Conservation (phyloP, 2,888 invertebrate species). For the Nemotelus pantherinus region DNA sequence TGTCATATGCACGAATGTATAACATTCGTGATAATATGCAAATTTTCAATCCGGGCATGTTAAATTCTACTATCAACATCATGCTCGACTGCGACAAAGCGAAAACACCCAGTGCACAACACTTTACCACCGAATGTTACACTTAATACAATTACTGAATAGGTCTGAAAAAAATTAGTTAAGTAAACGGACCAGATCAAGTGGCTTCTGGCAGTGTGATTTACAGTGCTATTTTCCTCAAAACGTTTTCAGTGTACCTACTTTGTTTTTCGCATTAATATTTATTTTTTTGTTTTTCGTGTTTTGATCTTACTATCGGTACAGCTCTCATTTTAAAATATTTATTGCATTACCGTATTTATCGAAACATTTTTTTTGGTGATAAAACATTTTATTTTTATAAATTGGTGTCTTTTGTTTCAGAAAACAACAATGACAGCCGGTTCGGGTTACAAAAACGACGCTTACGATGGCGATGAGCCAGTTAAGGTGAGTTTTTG, state of each 20-base stretch:
- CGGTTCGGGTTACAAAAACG: conserved; percentile 60
- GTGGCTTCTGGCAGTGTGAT: background rate
- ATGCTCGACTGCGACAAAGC: background rate
- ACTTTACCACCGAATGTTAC: too few relatives aligned
- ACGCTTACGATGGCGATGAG: conserved; percentile 63
- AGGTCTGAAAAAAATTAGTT: too few relatives aligned
- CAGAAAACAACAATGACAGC: conserved; percentile 51
- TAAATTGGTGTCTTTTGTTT: too few relatives aligned
- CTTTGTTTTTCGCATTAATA: conserved; percentile 1
- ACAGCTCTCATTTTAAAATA: background rate
- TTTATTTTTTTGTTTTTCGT: background rate
- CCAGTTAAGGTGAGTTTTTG: conserved; percentile 61
- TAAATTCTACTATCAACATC: conserved; percentile 9
- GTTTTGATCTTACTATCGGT: too few relatives aligned
- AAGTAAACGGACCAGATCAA: background rate
- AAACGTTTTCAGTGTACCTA: background rate
- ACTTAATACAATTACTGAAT: too few relatives aligned
- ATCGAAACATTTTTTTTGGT: background rate
- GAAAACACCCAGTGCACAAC: too few relatives aligned
- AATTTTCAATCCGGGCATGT: conserved; percentile 2
- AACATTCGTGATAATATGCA: conserved; percentile 28
- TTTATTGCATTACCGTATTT: background rate
- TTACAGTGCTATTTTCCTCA: conserved; percentile 17
- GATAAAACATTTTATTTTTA: too few relatives aligned
- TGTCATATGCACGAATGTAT: background rate